These are phyloP conservation scores for Drosophila nr. fundita DNA, from an alignment of 2,888 invertebrate species.

Conservation along the genomic window DNA sequence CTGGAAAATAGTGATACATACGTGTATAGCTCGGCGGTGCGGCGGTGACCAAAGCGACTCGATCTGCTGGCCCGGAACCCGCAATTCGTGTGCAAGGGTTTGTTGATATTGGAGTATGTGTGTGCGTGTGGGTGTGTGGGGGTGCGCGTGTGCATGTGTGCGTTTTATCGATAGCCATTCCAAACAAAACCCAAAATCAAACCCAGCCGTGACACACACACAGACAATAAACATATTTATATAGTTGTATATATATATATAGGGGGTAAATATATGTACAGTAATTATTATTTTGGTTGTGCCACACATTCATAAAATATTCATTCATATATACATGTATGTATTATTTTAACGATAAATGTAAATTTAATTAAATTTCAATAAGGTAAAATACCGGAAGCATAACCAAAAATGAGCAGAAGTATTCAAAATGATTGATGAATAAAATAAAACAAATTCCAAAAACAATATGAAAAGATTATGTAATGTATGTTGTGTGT, in stretches of 20 bases:
- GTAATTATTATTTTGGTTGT: slow-evolving; percentile 54
- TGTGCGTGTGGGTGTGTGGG: slow-evolving; percentile 38
- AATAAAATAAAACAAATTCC: slow-evolving; percentile 55
- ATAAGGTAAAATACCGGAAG: slow-evolving; percentile 70
- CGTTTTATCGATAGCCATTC: slow-evolving; percentile 49
- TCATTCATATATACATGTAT: slow-evolving; percentile 4
- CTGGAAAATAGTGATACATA: slow-evolving; percentile 87
- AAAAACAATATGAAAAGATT: slow-evolving; percentile 56
- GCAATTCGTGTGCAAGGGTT: slow-evolving; percentile 32
- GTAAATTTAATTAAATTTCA: slow-evolving; percentile 71
- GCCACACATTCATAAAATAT: slow-evolving; percentile 40
- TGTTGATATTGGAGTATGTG: slow-evolving; percentile 30
- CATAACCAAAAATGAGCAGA: slow-evolving; percentile 56
- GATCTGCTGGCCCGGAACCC: slow-evolving; percentile 85
- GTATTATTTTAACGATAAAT: slow-evolving; percentile 48
- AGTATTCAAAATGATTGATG: slow-evolving; percentile 69
- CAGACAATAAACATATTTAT: slow-evolving; percentile 29
- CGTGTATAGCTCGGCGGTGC: slow-evolving; percentile 88
- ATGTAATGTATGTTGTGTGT: slow-evolving; percentile 57
- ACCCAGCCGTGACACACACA: slow-evolving; percentile 65
- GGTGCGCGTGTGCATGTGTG: slow-evolving; percentile 25
- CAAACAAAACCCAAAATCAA: slow-evolving; percentile 64
- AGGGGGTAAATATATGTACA: slow-evolving; percentile 62
- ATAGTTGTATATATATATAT: slow-evolving; percentile 29
- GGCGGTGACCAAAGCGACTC: slow-evolving; percentile 87